Conservation (phyloP, 1,140 invertebrate species). For the Hirudo medicinalis region DNA sequence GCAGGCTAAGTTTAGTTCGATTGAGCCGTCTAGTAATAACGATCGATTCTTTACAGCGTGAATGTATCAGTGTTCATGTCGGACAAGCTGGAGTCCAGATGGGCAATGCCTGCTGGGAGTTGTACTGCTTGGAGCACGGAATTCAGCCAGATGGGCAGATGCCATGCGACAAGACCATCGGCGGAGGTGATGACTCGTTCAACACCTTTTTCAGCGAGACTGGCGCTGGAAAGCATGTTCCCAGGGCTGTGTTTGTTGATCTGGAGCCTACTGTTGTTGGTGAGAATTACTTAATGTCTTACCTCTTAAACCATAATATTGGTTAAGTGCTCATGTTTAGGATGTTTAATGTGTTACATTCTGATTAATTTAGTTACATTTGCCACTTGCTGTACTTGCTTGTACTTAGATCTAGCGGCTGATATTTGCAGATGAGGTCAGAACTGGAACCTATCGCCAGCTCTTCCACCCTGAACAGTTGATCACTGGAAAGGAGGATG, state of each 20-base stretch:
- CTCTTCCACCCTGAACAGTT: constrained; percentile 68
- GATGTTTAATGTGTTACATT: too few relatives aligned
- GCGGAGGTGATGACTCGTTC: constrained; percentile 64
- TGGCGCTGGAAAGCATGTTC: constrained; percentile 56
- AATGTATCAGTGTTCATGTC: constrained; percentile 70
- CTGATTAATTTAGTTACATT: too few relatives aligned
- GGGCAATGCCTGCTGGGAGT: constrained; percentile 63
- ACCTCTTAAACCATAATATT: not conserved
- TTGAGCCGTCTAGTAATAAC: not conserved
- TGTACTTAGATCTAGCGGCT: too few relatives aligned
- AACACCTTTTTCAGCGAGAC: constrained; percentile 83
- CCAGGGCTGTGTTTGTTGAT: constrained; percentile 65
- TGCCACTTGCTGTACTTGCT: too few relatives aligned
- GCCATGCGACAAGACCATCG: constrained; percentile 29
- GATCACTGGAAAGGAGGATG: constrained; percentile 66
- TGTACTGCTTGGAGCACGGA: constrained; percentile 73
- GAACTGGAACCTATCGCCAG: constrained; percentile 48
- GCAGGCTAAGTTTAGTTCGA: too few relatives aligned
- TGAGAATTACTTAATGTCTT: constrained; percentile 24
- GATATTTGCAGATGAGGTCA: constrained; percentile 43
- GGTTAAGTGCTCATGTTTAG: too few relatives aligned
- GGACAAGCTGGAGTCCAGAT: constrained; percentile 76
- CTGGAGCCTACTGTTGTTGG: constrained; percentile 65
- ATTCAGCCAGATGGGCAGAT: constrained; percentile 65
- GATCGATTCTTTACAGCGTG: constrained; percentile 36